phyloP scores from a whole-genome alignment of 2,888 invertebrate genomes.

The Phlogophora meticulosa region DNA sequence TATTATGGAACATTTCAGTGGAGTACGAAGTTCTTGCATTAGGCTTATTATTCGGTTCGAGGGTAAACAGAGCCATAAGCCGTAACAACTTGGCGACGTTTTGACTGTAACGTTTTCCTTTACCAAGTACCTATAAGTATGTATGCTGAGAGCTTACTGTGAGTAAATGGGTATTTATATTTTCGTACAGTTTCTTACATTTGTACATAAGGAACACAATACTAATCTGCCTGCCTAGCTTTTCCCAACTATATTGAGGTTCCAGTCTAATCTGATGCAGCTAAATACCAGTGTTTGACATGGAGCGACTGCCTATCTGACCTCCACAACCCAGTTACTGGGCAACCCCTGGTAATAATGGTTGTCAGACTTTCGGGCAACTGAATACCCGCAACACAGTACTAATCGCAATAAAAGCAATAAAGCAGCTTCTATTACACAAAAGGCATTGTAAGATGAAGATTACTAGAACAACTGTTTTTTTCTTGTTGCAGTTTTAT shows the following conservation, averaged over 20 bases:
- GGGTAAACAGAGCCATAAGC: constrained; percentile 45
- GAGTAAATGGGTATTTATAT: constrained; percentile 5
- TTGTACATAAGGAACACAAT: neutral
- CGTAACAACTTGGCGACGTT: constrained; percentile 26
- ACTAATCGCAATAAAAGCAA: no score
- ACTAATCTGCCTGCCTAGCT: no score
- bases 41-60: constrained; percentile 33
- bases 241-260: no score
- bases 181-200: neutral
- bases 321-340: no score
- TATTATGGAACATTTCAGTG: constrained; percentile 8
- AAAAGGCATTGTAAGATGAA: constrained; percentile 10
- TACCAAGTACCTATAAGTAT: neutral
- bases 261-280: no score
- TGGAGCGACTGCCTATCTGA: no score
- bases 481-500: constrained; percentile 17
- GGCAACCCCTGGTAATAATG: no score
- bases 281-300: no score
- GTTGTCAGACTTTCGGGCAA: no score
- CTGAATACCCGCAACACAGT: no score
- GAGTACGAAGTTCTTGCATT: constrained; percentile 30
- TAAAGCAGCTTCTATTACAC: neutral
- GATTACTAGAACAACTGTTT: constrained; percentile 25
- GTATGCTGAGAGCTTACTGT: constrained; percentile 4
- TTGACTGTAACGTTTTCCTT: constrained; percentile 9